These are phyloP conservation scores for Musca vetustissima DNA, from an alignment of 1,140 invertebrate genomes.

Conservation along the genomic window DNA sequence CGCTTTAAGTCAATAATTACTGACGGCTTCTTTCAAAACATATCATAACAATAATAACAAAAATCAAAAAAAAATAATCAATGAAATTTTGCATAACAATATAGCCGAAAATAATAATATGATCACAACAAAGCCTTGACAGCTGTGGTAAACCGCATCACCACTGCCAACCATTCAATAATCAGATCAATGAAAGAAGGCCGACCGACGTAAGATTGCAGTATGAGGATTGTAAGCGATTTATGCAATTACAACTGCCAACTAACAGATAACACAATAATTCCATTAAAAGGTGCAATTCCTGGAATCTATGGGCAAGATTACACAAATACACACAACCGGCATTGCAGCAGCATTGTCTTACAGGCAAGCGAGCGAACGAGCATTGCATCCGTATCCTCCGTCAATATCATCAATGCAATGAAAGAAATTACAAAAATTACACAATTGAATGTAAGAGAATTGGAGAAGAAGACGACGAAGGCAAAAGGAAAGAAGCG, in stretches of 20 bases:
- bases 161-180: background rate
- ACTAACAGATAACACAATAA: slow-evolving; percentile 15
- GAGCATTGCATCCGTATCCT: too few species aligned
- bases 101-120: background rate
- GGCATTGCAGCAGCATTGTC: background rate
- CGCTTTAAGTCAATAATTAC: too few species aligned
- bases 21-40: too few species aligned
- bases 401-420: too few species aligned
- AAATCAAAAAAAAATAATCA: background rate
- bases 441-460: slow-evolving; percentile 18
- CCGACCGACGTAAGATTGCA: background rate
- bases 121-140: slow-evolving; percentile 11
- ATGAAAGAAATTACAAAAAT: background rate
- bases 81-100: background rate
- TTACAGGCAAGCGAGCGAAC: too few species aligned
- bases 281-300: slow-evolving; percentile 24
- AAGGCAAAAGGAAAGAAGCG: background rate
- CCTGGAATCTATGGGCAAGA: background rate
- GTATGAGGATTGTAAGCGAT: background rate
- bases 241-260: slow-evolving; percentile 20
- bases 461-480: background rate
- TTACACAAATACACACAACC: slow-evolving; percentile 1
- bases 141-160: slow-evolving; percentile 10
- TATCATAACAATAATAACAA: too few species aligned
- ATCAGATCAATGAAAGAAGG: slow-evolving; percentile 11